Percentiles rank a stretch among this genome's conserved stretches.
These are phyloP conservation scores for Bugulina stolonifera DNA, from an alignment of 2,888 invertebrate genomes.

Conservation along the genomic window DNA sequence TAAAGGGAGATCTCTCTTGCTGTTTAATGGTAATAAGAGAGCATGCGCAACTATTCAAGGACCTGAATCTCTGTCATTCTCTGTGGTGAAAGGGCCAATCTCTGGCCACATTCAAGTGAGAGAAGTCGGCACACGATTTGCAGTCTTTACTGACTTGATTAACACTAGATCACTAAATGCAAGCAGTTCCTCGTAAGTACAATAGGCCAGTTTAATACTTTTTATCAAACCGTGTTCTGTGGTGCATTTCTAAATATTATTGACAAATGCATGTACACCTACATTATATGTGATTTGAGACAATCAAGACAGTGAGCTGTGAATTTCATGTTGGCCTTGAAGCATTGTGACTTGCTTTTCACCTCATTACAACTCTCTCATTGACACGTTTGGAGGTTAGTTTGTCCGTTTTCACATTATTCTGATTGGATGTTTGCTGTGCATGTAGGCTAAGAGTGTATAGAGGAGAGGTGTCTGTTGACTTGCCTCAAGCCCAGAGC, in stretches of 20 bases:
- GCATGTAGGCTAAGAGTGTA: not conserved
- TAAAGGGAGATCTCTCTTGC: not conserved
- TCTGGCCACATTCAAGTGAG: constrained; percentile 3
- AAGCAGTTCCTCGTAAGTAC: not conserved
- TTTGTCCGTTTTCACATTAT: no score
- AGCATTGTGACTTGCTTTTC: no score
- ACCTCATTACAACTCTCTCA: no score
- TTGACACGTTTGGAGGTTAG: no score
- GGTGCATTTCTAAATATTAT: no score
- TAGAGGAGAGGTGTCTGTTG: not conserved
- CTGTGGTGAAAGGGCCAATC: not conserved
- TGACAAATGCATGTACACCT: no score
- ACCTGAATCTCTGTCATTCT: not conserved
- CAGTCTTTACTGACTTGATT: not conserved
- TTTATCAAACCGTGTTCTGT: no score
- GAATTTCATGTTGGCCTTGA: no score
- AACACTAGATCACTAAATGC: not conserved
- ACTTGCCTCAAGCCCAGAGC: not conserved
- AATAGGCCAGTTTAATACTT: no score
- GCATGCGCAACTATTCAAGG: constrained; percentile 21
- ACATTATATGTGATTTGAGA: no score
- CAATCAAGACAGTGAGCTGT: no score
- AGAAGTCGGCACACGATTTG: not conserved
- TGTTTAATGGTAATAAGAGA: not conserved
- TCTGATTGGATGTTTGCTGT: no score